Evolutionary conservation across 2,888 invertebrate genomes (phyloP).

Genomic region (Heteromyza rotundicornis): DNA sequence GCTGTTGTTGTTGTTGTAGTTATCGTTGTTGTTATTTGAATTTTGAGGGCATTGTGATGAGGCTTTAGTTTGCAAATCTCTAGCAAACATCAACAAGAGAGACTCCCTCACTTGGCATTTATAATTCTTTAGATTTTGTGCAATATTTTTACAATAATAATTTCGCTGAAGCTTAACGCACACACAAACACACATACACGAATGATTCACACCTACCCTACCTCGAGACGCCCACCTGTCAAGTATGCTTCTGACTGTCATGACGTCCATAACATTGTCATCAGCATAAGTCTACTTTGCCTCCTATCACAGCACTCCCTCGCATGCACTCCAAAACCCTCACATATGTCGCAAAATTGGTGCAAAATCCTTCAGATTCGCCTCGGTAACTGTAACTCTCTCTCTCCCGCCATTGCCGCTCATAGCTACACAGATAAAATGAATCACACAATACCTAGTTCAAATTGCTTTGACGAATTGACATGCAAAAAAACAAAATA

Average conservation of each 20-base stretch:
- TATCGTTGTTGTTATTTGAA: constrained; percentile 48
- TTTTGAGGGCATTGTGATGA: constrained; percentile 55
- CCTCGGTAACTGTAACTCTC: neutral
- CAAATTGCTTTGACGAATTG: too few species aligned
- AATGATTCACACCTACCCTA: neutral
- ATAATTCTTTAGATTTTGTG: constrained; percentile 38
- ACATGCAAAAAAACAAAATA: too few species aligned
- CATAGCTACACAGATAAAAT: too few species aligned
- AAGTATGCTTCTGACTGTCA: constrained; percentile 54
- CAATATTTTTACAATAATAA: constrained; percentile 37
- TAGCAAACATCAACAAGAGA: constrained; percentile 37
- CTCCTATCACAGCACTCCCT: constrained; percentile 1
- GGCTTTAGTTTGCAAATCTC: constrained; percentile 57
- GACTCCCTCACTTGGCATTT: constrained; percentile 30
- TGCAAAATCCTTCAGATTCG: constrained; percentile 45
- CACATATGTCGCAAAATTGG: constrained; percentile 41
- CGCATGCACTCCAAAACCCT: neutral
- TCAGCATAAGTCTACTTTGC: constrained; percentile 44
- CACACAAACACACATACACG: constrained; percentile 23
- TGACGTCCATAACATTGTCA: constrained; percentile 56
- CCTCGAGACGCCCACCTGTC: constrained; percentile 33
- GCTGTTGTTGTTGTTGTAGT: constrained; percentile 32
- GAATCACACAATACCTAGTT: too few species aligned
- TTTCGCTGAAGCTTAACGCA: constrained; percentile 27
- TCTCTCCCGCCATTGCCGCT: neutral